Evolutionary conservation across 2,888 invertebrate species (phyloP).

Genomic region (Anthophora plumipes): DNA sequence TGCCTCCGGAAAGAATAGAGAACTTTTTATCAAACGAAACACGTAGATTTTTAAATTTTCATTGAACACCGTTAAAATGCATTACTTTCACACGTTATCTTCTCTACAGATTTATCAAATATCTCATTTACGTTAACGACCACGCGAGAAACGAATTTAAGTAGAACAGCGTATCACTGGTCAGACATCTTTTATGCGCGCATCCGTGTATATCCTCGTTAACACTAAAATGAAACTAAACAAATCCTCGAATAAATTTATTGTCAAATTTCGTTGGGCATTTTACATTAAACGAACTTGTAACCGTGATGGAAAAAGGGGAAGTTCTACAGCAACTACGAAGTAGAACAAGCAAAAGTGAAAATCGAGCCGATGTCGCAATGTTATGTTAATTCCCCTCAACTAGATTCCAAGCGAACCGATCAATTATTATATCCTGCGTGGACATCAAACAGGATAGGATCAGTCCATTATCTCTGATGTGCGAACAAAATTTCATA

Average conservation of each 20-base stretch:
- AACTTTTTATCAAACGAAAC: background rate
- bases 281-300: too few species aligned
- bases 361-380: background rate
- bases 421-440: background rate
- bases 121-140: background rate
- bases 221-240: background rate
- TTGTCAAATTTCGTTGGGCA: background rate
- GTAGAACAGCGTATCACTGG: constrained; percentile 26
- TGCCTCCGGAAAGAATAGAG: background rate
- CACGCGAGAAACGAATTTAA: background rate
- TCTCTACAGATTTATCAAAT: too few species aligned
- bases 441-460: constrained; percentile 1
- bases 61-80: background rate
- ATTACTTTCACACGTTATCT: background rate
- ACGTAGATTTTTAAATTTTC: background rate
- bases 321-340: too few species aligned
- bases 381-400: background rate
- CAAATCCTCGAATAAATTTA: too few species aligned
- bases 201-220: too few species aligned
- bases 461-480: background rate
- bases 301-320: background rate
- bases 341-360: background rate
- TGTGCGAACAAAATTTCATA: constrained; percentile 20
- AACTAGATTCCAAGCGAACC: background rate
- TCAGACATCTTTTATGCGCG: constrained; percentile 27